Evolutionary conservation across 2,888 invertebrate species (phyloP).

Genomic region (Stenolophus ochropezus): DNA sequence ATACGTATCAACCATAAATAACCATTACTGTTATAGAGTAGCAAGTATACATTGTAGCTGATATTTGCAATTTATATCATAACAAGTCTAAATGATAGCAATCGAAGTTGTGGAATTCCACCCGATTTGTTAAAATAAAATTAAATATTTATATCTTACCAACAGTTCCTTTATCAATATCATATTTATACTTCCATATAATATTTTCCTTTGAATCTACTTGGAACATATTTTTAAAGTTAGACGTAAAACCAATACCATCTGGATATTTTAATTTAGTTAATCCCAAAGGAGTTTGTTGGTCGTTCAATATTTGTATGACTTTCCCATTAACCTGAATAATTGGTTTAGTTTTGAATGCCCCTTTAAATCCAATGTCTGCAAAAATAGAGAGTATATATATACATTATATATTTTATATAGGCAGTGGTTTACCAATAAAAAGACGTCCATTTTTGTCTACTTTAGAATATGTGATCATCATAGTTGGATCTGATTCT

Average conservation of each 20-base stretch:
- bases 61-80: no score
- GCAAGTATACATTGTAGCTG: no score
- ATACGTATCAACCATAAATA: no score
- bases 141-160: constrained; percentile 7
- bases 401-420: no score
- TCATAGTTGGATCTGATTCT: not conserved
- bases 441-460: not conserved
- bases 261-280: not conserved
- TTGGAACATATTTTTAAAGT: not conserved
- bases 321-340: not conserved
- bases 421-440: not conserved
- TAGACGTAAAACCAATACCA: not conserved
- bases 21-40: no score
- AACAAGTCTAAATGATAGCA: no score
- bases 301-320: not conserved
- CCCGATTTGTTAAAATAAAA: no score
- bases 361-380: no score
- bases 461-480: not conserved
- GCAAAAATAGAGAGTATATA: no score
- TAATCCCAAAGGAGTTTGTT: not conserved
- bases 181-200: constrained; percentile 1
- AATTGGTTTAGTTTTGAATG: no score
- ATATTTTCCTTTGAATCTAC: not conserved
- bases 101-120: no score
- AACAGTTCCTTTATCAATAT: not conserved